Evolutionary conservation across 1,140 invertebrate species (phyloP), one percentile per base, ranked within the genome.

Genomic region (Uloborus diversus): DNA sequence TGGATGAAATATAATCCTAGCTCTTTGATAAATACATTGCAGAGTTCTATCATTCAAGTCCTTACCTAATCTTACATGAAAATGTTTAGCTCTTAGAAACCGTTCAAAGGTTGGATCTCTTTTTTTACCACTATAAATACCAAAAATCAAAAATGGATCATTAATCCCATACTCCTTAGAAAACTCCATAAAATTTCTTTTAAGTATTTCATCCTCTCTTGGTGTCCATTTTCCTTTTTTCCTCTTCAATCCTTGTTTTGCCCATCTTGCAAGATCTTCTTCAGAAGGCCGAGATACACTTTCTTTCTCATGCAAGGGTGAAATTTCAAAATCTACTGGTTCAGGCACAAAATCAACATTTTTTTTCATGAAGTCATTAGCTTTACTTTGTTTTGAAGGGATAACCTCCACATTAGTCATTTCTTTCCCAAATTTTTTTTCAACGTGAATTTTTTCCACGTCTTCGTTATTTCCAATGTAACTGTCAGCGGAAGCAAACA

Each of bases 51-150:
- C 49, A 53, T 53, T 53, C 23, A 53, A 53, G 23, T 20, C 49
- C 23, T 53, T 53, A 20, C 49, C 49, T 53, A 53, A 53, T 53
- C 49, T 53, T n/a, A 20, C 49, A 53, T 53, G 23, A 53, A 53
- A 53, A 20, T 53, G 49, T 53, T 53, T 53, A 20, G 49, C 49
- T 53, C 23, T 53, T 5, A 53, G n/a, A 53, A 53, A 53, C 23
- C 5, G 13, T 53, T 7, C 5, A 2, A 53, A 17, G 7, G 17
- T 7, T 7, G 20, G 0, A 1, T n/a, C n/a, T 2, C 23, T 53
- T 53, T 53, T 53, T 9, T 7, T 5, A 20, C 7, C 23, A 0
- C 49, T 20, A 4, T 20, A n/a, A n/a, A n/a, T 17, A 53, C 9
- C n/a, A 14, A 53, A 53, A n/a, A 53, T 20, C 7, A 20, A 14